These are phyloP conservation scores for Austrofundulus limnaeus DNA, from an alignment of 2,113 vertebrate species.

Conservation along the genomic window DNA sequence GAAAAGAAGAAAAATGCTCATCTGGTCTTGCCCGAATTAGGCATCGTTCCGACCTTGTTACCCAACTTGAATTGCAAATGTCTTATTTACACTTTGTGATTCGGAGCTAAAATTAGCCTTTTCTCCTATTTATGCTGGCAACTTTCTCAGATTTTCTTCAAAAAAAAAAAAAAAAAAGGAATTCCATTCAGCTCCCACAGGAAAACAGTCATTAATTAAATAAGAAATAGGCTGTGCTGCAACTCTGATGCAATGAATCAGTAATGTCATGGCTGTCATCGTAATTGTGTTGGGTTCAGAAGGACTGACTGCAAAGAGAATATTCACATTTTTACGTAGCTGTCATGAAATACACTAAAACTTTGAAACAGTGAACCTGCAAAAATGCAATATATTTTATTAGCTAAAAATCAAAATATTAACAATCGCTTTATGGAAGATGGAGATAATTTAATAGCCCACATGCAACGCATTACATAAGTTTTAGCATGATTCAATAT, in stretches of 20 bases:
- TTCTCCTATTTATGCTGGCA: constrained; percentile 50
- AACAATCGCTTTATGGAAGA: not conserved
- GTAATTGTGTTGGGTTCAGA: constrained; percentile 29
- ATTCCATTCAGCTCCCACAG: constrained; percentile 35
- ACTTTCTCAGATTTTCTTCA: constrained; percentile 50
- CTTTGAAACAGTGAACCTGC: constrained; percentile 16
- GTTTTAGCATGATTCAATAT: constrained; percentile 18
- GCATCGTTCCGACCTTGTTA: constrained; percentile 57
- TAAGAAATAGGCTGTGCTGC: constrained; percentile 45
- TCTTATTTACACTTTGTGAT: constrained; percentile 67
- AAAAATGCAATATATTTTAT: constrained; percentile 15
- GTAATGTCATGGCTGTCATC: constrained; percentile 54
- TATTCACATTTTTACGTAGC: constrained; percentile 19
- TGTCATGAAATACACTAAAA: constrained; percentile 21
- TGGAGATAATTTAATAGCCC: not conserved
- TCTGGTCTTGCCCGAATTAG: constrained; percentile 40
- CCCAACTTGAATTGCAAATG: constrained; percentile 65
- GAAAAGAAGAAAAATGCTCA: constrained; percentile 11
- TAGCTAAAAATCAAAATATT: constrained; percentile 9
- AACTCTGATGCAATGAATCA: constrained; percentile 60
- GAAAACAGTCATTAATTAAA: constrained; percentile 59
- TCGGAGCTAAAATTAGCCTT: constrained; percentile 67
- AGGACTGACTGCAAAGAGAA: constrained; percentile 18
- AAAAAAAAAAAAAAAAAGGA: too few species aligned
- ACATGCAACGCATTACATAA: constrained; percentile 7